Evolutionary conservation across 2,113 vertebrate species (phyloP).

Genomic region (Oncorhynchus clarkii): DNA sequence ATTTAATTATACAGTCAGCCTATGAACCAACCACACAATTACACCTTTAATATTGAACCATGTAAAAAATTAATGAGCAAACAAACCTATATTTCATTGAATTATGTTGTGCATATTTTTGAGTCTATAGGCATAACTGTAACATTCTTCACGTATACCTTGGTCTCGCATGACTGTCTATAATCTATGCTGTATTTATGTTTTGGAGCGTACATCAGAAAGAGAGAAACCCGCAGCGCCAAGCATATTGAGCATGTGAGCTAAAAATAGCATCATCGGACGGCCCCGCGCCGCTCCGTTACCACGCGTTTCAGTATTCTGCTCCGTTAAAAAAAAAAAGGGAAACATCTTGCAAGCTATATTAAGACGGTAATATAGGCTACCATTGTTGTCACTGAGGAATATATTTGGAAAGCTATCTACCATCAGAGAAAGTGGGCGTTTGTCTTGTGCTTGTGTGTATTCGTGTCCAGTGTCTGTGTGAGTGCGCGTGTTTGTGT

Average conservation of each 20-base stretch:
- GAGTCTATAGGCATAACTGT: too few species aligned
- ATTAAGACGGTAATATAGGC: neutral
- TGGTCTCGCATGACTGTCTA: neutral
- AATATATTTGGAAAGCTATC: neutral
- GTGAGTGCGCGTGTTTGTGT: neutral
- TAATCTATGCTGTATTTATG: constrained; percentile 34
- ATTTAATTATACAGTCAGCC: too few species aligned
- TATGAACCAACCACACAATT: too few species aligned
- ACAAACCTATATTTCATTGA: too few species aligned
- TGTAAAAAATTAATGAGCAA: too few species aligned
- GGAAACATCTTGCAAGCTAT: constrained; percentile 25
- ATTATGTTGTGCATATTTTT: too few species aligned
- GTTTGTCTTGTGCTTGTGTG: constrained; percentile 33
- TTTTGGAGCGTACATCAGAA: constrained; percentile 44
- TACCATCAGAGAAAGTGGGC: constrained; percentile 73
- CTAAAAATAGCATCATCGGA: constrained; percentile 83
- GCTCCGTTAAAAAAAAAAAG: constrained; percentile 65
- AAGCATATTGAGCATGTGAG: constrained; percentile 69
- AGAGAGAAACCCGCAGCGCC: constrained; percentile 66
- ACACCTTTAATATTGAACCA: too few species aligned
- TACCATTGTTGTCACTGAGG: neutral
- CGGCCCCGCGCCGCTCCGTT: constrained; percentile 71
- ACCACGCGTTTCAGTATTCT: constrained; percentile 74
- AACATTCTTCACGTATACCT: too few species aligned
- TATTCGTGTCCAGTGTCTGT: neutral